These are phyloP conservation scores for Neuroscelio doddi DNA, from an alignment of 2,888 invertebrate species.

Conservation along the genomic window DNA sequence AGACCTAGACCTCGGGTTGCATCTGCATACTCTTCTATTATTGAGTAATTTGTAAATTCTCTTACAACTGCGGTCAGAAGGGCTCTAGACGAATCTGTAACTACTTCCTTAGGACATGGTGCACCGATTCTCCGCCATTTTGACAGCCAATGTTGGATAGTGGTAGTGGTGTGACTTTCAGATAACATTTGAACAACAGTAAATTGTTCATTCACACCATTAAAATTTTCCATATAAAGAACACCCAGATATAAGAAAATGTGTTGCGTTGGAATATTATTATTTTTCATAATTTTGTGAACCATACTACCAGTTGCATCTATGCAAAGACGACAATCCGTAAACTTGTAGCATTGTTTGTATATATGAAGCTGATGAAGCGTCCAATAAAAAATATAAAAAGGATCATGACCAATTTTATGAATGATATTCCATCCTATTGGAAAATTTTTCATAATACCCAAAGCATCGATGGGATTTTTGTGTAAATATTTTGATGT, in stretches of 20 bases:
- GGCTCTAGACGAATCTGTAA: slow-evolving; percentile 42
- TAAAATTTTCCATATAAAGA: no score
- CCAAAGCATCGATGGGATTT: no score
- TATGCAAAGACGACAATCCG: slow-evolving; percentile 18
- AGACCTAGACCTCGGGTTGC: neutral
- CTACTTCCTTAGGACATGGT: slow-evolving; percentile 40
- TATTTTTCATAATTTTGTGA: no score
- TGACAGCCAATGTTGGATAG: slow-evolving; percentile 44
- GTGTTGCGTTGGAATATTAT: slow-evolving; percentile 5
- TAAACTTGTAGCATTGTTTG: slow-evolving; percentile 10
- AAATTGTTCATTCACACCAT: slow-evolving; percentile 35
- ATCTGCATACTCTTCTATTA: slow-evolving; percentile 44
- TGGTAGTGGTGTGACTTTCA: slow-evolving; percentile 37
- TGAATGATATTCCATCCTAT: slow-evolving; percentile 32
- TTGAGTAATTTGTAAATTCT: slow-evolving; percentile 34
- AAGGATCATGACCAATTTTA: slow-evolving; percentile 33
- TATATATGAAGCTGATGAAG: slow-evolving; percentile 29
- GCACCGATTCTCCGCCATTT: slow-evolving; percentile 40
- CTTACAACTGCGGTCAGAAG: no score
- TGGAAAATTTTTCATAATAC: no score
- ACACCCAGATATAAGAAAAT: no score
- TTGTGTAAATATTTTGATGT: no score
- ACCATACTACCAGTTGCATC: slow-evolving; percentile 40
- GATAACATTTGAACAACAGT: slow-evolving; percentile 46
- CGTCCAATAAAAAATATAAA: slow-evolving; percentile 40